Evolutionary conservation across 1,140 invertebrate genomes (phyloP).

Genomic region (Eulimnadia texana): DNA sequence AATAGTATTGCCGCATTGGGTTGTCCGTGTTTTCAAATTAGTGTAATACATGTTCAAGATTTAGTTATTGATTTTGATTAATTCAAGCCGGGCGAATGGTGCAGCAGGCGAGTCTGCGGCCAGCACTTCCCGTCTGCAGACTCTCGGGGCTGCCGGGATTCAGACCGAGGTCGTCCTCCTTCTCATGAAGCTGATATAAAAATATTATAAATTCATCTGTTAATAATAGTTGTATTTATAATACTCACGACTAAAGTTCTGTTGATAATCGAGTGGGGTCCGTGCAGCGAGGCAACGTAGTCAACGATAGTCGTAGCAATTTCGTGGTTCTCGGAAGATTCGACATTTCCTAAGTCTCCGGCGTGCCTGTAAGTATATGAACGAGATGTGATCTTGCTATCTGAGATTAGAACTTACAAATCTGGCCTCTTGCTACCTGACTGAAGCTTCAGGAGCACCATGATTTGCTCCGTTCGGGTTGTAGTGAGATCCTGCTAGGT

Average conservation of each 20-base stretch:
- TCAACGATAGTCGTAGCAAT: constrained; percentile 30
- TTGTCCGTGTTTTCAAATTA: no score
- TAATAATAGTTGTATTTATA: neutral
- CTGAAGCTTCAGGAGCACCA: constrained; percentile 57
- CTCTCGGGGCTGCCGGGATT: constrained; percentile 4
- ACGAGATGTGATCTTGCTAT: neutral
- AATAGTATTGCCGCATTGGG: no score
- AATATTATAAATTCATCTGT: neutral
- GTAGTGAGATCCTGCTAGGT: constrained; percentile 77
- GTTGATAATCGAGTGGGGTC: constrained; percentile 19
- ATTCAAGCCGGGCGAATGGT: constrained; percentile 35
- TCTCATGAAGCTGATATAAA: constrained; percentile 7
- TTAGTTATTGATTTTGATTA: neutral
- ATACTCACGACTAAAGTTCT: constrained; percentile 12
- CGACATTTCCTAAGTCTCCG: constrained; percentile 36
- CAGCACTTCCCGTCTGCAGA: constrained; percentile 57
- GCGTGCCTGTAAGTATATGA: constrained; percentile 25
- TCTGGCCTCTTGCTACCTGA: constrained; percentile 20
- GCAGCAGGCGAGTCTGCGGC: constrained; percentile 57
- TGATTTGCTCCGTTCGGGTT: constrained; percentile 77
- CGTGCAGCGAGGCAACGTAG: constrained; percentile 25
- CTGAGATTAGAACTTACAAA: neutral
- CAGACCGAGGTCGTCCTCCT: constrained; percentile 12
- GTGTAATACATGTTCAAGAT: no score
- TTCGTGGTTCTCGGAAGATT: constrained; percentile 26